Base-by-base conservation (phyloP, 2,888 invertebrate genomes). In the Drepana falcataria region DNA sequence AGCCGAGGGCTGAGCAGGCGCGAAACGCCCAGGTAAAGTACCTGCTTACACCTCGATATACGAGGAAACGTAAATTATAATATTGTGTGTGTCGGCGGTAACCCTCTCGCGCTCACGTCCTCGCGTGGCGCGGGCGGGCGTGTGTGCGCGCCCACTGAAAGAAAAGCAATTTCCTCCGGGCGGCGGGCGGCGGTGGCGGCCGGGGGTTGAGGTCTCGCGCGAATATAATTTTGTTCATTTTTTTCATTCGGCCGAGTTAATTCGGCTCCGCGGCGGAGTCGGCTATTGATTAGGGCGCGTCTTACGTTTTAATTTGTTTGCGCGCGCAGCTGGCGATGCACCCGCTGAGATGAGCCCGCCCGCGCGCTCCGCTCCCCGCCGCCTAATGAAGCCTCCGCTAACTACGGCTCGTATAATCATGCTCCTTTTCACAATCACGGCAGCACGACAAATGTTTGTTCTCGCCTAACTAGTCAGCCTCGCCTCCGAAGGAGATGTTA, bases 141-240 rank as follows among this genome's bases (percentile, higher is more conserved):
- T 83, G 85, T 85, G 87, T 85, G 87, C 81, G 85, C 86, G 87
- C 87, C 86, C 87, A 82, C 87, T 90, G 91, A 91, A 91, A 91
- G 90, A 91, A 91, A 91, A 90, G 90, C 90, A 91, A 91, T 90
- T 90, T 90, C 89, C 89, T 87, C 77, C 78, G 84, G 82, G 83
- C 79, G 83, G 81, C 76, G 75, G 54, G 41, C 48, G 47, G 52
- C 55, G 65, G 64, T 66, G 64, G 59, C 58, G 65, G 60, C 53
- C 61, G 72, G 81, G 86, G 83, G 76, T 76, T 79, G 84, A 82
- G 85, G 83, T 87, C 87, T 86, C 87, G 88, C 89, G 89, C 89
- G 90, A 90, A 91, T 91, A 91, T 91, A 90, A 91, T 91, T 91
- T 90, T 90, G 89, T 89, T 91, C 91, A 91, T 90, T 91, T 91